A percentile compares a stretch with the other conserved stretches of the same genome.
Conservation (phyloP, 2,888 invertebrate genomes). For the Tolmerus cingulatus region DNA sequence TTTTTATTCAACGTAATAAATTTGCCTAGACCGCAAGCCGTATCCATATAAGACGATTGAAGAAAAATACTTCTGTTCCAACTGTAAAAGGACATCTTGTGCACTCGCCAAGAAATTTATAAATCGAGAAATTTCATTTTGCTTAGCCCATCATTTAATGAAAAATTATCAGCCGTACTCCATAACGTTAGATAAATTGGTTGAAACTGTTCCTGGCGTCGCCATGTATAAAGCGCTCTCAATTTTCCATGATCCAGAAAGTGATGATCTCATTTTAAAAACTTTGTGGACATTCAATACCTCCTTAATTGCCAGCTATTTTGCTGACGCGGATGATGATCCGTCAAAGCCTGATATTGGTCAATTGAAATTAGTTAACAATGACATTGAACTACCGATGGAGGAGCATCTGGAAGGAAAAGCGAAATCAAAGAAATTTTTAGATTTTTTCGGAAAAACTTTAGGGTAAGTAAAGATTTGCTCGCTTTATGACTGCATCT, state of each 20-base stretch:
- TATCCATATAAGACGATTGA: slow-evolving; percentile 57
- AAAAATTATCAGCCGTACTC: slow-evolving; percentile 61
- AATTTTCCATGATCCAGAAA: slow-evolving; percentile 53
- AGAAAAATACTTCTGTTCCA: slow-evolving; percentile 58
- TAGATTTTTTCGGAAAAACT: slow-evolving; percentile 58
- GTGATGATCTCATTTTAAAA: slow-evolving; percentile 59
- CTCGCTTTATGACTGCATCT: neutral
- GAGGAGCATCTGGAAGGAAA: slow-evolving; percentile 57
- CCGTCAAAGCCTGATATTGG: slow-evolving; percentile 54
- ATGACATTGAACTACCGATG: slow-evolving; percentile 57
- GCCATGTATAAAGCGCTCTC: slow-evolving; percentile 60
- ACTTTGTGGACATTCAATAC: slow-evolving; percentile 62
- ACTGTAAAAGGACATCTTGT: slow-evolving; percentile 59
- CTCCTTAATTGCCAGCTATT: slow-evolving; percentile 60
- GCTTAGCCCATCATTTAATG: slow-evolving; percentile 59
- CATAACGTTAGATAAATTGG: slow-evolving; percentile 59
- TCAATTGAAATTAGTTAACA: slow-evolving; percentile 56
- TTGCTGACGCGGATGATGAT: slow-evolving; percentile 57
- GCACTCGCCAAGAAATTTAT: slow-evolving; percentile 61
- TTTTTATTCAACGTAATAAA: neutral
- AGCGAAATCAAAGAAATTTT: slow-evolving; percentile 59
- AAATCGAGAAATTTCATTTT: slow-evolving; percentile 60
- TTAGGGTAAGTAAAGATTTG: slow-evolving; percentile 44
- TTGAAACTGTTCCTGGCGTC: slow-evolving; percentile 58
- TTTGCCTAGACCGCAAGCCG: slow-evolving; percentile 56